These are phyloP conservation scores for Hartigia nigra DNA, from an alignment of 2,888 invertebrate genomes.

Conservation along the genomic window DNA sequence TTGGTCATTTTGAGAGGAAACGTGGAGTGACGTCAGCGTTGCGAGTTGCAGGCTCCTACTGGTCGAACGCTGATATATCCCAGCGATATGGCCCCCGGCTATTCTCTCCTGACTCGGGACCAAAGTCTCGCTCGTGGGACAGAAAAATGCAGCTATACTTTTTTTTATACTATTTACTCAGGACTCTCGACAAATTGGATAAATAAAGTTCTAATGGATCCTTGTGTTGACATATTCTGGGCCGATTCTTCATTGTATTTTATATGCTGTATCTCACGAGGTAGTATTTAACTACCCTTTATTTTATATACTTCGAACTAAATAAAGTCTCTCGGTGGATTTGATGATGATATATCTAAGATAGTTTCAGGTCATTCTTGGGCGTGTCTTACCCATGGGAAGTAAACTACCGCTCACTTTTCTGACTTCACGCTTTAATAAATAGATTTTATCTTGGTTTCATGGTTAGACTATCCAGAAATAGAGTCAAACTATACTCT, in stretches of 20 bases:
- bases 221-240: background rate
- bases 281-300: background rate
- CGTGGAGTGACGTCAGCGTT: slow-evolving; percentile 24
- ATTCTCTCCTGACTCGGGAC: background rate
- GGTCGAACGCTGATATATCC: background rate
- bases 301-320: background rate
- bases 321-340: background rate
- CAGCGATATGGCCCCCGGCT: background rate
- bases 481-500: background rate
- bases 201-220: background rate
- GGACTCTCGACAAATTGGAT: background rate
- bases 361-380: background rate
- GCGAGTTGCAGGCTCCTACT: background rate
- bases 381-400: background rate
- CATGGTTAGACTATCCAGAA: background rate
- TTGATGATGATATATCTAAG: background rate
- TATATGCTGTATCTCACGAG: background rate
- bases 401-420: background rate
- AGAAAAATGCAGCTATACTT: background rate
- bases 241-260: background rate
- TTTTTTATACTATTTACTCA: background rate
- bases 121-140: background rate
- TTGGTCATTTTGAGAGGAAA: slow-evolving; percentile 30
- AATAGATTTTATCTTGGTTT: background rate
- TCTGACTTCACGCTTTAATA: background rate